phyloP scores from a whole-genome alignment of 2,888 invertebrate genomes.

The Thecophora atra region DNA sequence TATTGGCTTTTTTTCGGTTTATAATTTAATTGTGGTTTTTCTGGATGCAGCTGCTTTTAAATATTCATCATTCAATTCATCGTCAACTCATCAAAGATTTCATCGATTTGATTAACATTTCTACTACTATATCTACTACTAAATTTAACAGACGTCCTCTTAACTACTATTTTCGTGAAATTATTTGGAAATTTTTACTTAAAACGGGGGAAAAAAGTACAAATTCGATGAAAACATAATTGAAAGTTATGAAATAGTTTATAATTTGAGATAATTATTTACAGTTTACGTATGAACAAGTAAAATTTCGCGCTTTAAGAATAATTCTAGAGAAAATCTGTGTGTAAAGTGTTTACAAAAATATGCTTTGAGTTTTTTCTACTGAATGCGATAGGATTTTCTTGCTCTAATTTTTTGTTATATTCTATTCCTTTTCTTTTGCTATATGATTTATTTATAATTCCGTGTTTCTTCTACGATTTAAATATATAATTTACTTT shows the following conservation, averaged over 20 bases:
- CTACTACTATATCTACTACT: constrained; percentile 3
- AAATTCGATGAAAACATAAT: background rate
- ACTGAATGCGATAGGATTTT: background rate
- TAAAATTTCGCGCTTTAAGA: background rate
- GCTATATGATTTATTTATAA: background rate
- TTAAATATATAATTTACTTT: no score
- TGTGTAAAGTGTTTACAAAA: constrained; percentile 29
- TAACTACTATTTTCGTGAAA: background rate
- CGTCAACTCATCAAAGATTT: background rate
- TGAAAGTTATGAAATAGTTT: constrained; percentile 30
- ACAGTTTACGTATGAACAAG: constrained; percentile 11
- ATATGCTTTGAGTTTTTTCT: constrained; percentile 16
- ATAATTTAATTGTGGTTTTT: background rate
- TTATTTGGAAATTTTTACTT: background rate
- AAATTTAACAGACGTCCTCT: constrained; percentile 13
- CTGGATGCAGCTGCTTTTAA: background rate
- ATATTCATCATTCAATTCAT: background rate
- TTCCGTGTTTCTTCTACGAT: no score
- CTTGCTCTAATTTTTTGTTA: background rate
- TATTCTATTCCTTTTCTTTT: background rate
- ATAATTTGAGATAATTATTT: constrained; percentile 11
- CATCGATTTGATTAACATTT: background rate
- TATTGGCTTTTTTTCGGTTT: background rate
- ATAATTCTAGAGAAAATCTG: background rate
- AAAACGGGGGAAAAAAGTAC: no score